These are phyloP conservation scores for Noctilio leporinus DNA, from an alignment of 2,113 vertebrate genomes.

Conservation along the genomic window DNA sequence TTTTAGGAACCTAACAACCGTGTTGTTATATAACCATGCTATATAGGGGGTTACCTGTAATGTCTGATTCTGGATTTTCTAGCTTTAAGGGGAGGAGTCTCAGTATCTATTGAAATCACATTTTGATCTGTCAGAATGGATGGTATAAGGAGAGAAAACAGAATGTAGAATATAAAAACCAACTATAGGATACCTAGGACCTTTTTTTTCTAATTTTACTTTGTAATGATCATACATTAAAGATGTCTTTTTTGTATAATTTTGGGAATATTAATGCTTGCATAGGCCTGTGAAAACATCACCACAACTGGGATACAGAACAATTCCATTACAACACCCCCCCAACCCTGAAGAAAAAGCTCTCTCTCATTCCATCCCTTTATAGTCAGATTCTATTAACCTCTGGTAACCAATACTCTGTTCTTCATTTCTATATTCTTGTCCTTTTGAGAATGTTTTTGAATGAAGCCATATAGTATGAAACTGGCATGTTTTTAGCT, in stretches of 20 bases:
- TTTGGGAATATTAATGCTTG: background rate
- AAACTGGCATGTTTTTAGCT: background rate
- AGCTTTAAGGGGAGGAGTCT: background rate
- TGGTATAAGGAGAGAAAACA: background rate
- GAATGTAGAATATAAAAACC: background rate
- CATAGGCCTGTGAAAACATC: background rate
- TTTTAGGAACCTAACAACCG: too few relatives aligned
- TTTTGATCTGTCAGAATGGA: background rate
- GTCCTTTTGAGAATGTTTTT: background rate
- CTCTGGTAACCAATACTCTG: background rate
- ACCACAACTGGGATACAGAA: background rate
- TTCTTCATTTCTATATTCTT: background rate
- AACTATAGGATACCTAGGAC: background rate
- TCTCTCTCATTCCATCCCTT: background rate
- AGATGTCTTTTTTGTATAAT: background rate
- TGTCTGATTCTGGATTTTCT: background rate
- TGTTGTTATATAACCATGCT: too few relatives aligned
- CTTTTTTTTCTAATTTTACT: background rate
- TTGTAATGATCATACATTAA: background rate
- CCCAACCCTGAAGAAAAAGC: background rate
- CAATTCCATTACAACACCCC: background rate
- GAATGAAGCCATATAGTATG: background rate
- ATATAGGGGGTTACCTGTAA: too few relatives aligned
- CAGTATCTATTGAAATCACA: background rate
- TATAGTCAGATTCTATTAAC: background rate